Evolutionary conservation across 2,888 invertebrate species (phyloP), one percentile per base, ranked within the genome.

Genomic region (Pseudococcus longispinus): DNA sequence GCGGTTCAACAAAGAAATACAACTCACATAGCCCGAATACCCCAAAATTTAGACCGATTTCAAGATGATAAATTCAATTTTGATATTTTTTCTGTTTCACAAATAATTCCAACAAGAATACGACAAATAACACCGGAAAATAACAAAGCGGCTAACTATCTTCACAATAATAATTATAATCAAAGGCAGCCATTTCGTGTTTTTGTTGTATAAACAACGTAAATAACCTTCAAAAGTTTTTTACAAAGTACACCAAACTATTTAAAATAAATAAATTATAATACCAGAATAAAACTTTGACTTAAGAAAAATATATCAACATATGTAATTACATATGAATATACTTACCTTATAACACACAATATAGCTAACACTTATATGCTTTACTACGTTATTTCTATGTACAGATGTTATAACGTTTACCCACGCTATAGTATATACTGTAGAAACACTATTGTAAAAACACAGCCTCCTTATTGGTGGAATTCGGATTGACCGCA

Each of bases 401-500:
- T 85, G 65, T 86, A 86, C 86, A 86, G 86, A 86, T 86, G 86
- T 29, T 86, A 86, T 80, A 86, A 42, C 86, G 86, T 80, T 51
- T 86, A 86, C 86, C 86, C 86, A 86, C 80, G 86, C 80, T 86
- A n/a, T n/a, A 86, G 26, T 80, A 80, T 77, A 46, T 80, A 26
- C 86, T 80, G 70, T 86, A 86, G 77, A 86, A 86, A 86, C 86
- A 86, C 77, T 80, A 86, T 86, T 86, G 84, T 83, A 84, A 42
- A 74, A 70, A 90, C 90, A 90, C 90, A 89, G 88, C 88, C 88
- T 89, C 90, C 89, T 90, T 89, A 93, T 93, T 93, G 93, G 93
- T 90, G 90, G 90, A 90, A 91, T 93, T 93, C 91, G 91, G 93
- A 93, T 91, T 91, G 92, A 91, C 92, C 93, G 93, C 93, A 92